Conservation (phyloP, 2,797 vertebrate species). For the Lagocephalus sceleratus region DNA sequence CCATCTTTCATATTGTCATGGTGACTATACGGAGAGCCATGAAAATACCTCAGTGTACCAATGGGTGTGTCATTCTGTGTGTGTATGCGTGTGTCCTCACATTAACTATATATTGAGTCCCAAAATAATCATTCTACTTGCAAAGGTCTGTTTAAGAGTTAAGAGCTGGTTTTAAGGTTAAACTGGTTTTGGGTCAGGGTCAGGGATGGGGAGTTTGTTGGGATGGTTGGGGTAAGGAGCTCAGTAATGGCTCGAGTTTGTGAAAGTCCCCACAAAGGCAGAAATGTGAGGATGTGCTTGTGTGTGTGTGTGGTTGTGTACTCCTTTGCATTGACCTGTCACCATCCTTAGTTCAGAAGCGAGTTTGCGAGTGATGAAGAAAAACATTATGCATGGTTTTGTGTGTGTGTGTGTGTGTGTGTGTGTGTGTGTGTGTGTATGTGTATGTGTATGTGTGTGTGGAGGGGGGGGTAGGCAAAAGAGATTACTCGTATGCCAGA, state of each 20-base stretch:
- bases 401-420: no score
- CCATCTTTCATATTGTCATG: conserved; percentile 40
- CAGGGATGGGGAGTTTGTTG: no score
- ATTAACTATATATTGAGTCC: no score
- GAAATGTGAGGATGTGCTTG: no score
- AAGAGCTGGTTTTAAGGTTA: neutral
- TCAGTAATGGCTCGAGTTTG: no score
- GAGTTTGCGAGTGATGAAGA: conserved; percentile 52
- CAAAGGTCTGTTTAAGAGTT: conserved; percentile 17
- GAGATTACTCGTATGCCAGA: conserved; percentile 58
- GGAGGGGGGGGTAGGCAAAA: neutral
- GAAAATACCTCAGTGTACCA: no score
- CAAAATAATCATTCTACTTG: neutral
- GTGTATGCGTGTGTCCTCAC: conserved; percentile 18
- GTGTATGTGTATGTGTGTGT: no score
- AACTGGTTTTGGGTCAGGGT: no score
- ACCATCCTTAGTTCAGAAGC: conserved; percentile 26
- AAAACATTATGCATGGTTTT: conserved; percentile 53
- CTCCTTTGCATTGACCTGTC: conserved; percentile 21
- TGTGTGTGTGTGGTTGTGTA: conserved; percentile 8
- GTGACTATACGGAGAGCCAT: conserved; percentile 36
- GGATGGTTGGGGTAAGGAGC: no score
- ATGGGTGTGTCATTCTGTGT: conserved; percentile 18
- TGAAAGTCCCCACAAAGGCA: no score
- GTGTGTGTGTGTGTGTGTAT: no score